Evolutionary conservation across 2,113 vertebrate genomes (phyloP).

Genomic region (Amazona vittata): DNA sequence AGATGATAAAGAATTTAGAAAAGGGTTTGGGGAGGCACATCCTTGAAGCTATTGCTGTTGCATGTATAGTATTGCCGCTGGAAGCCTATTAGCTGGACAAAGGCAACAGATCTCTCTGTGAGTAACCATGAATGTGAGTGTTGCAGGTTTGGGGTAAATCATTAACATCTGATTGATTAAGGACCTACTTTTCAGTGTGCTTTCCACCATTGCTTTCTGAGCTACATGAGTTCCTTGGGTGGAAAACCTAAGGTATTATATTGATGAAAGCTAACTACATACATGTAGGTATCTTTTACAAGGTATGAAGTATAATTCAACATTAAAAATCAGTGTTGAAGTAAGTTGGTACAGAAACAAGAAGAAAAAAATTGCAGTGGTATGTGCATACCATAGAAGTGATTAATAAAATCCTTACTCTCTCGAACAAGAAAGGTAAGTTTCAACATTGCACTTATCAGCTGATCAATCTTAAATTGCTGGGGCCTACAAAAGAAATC

Average conservation of each 20-base stretch:
- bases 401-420: conserved; percentile 42
- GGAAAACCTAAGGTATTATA: not conserved
- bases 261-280: not conserved
- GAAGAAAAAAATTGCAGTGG: not conserved
- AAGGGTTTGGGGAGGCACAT: not conserved
- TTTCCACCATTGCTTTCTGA: not conserved
- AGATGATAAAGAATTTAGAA: not conserved
- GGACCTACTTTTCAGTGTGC: not conserved
- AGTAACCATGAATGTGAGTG: not conserved
- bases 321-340: not conserved
- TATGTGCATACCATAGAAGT: not conserved
- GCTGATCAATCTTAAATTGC: conserved; percentile 26
- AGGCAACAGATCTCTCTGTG: not conserved
- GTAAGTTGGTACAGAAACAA: not conserved
- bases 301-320: not conserved
- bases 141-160: not conserved
- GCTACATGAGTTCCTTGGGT: not conserved
- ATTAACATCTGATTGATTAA: not conserved
- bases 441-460: conserved; percentile 40
- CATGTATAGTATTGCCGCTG: not conserved
- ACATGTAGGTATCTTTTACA: not conserved
- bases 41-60: not conserved
- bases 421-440: conserved; percentile 41
- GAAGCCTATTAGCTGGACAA: not conserved
- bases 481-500: conserved; percentile 28